Conservation (phyloP, 1,140 invertebrate species). For the Leguminivora glycinivorella region DNA sequence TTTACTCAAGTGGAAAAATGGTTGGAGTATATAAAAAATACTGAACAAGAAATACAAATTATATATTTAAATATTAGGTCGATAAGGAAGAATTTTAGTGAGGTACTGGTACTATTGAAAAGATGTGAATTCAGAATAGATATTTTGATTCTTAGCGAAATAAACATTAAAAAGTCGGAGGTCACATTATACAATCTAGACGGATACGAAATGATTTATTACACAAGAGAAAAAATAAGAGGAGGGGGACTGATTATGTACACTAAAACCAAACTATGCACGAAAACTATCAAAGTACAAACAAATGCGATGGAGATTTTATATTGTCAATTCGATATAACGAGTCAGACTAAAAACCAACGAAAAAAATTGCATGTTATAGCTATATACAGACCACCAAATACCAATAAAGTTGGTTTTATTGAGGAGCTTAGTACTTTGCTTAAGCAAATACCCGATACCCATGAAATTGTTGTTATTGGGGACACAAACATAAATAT, state of each 20-base stretch:
- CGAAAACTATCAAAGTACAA: neutral
- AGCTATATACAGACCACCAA: constrained; percentile 22
- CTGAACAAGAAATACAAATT: constrained; percentile 15
- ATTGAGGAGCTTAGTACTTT: constrained; percentile 1
- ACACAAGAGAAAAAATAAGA: constrained; percentile 1
- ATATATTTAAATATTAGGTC: constrained; percentile 25
- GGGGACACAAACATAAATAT: constrained; percentile 30
- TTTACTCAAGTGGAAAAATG: neutral
- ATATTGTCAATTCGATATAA: neutral
- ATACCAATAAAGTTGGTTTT: neutral
- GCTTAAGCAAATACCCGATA: neutral
- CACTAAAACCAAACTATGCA: neutral
- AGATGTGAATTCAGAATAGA: neutral
- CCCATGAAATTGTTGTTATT: neutral
- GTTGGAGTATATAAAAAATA: constrained; percentile 6
- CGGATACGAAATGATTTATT: neutral
- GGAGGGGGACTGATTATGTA: constrained; percentile 6
- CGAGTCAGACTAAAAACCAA: too few species aligned
- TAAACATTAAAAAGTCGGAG: constrained; percentile 6
- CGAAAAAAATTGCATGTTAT: constrained; percentile 16
- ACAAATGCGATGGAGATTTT: neutral
- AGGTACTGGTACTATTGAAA: neutral
- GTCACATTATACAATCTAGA: neutral
- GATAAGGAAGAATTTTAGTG: constrained; percentile 18
- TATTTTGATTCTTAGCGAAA: constrained; percentile 12